Conservation (phyloP, 2,113 vertebrate genomes). For the Tragelaphus strepsiceros region DNA sequence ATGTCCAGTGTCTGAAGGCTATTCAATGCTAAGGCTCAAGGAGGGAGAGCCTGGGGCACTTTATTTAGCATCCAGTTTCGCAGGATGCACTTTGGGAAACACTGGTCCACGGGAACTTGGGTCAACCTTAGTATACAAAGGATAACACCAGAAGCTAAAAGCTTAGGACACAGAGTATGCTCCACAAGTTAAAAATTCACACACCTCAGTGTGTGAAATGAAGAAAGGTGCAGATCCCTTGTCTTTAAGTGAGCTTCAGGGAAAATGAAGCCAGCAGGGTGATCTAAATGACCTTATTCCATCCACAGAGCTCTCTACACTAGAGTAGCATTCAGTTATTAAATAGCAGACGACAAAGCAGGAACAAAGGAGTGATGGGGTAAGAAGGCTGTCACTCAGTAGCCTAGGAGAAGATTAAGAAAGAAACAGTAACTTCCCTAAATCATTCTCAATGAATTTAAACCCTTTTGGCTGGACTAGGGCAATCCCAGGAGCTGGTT, state of each 20-base stretch:
- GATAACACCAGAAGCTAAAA: neutral
- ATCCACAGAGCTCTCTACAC: neutral
- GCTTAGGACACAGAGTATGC: neutral
- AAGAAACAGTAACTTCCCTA: neutral
- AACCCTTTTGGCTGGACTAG: slow-evolving; percentile 3
- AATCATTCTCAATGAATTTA: slow-evolving; percentile 39
- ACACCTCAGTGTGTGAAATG: neutral
- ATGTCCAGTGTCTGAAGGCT: neutral
- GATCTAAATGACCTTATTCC: neutral
- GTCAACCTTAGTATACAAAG: neutral
- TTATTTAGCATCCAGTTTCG: neutral
- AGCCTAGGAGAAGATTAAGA: neutral
- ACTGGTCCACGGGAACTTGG: neutral
- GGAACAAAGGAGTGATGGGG: neutral
- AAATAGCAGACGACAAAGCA: neutral
- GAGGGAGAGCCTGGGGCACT: neutral
- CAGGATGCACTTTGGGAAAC: neutral
- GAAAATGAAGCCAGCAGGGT: neutral
- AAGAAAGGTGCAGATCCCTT: neutral
- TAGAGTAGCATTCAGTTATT: neutral
- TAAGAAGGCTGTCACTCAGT: neutral
- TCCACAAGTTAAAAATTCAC: neutral
- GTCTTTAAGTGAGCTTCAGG: neutral
- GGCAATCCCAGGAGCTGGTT: neutral
- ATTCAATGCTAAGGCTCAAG: neutral